A percentile compares a stretch with the other conserved stretches of the same genome.
These are phyloP conservation scores for Spodoptera littoralis DNA, from an alignment of 2,888 invertebrate genomes.

Conservation along the genomic window DNA sequence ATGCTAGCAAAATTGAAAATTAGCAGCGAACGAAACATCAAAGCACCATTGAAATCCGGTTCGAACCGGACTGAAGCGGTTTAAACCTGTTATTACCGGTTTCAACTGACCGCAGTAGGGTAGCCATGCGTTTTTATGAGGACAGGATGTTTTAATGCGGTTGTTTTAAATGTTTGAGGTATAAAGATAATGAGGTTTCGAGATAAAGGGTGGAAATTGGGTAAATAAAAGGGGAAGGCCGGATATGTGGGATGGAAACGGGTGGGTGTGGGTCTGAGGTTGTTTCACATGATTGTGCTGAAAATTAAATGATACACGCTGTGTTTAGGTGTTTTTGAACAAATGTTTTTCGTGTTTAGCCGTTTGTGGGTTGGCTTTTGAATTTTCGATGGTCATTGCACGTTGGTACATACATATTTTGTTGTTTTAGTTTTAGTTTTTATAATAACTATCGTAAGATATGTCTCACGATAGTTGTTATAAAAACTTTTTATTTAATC, in stretches of 20 bases:
- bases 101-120: conserved; percentile 62
- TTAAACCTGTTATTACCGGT: conserved; percentile 69
- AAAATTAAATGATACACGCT: conserved; percentile 22
- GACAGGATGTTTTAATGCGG: conserved; percentile 51
- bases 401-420: not conserved
- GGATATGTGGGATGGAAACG: conserved; percentile 19
- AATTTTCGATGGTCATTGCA: conserved; percentile 15
- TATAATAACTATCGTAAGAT: too few relatives aligned
- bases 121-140: conserved; percentile 65
- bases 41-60: conserved; percentile 63
- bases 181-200: conserved; percentile 50
- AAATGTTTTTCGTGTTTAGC: not conserved
- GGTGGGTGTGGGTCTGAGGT: conserved; percentile 6
- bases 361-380: not conserved
- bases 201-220: conserved; percentile 46
- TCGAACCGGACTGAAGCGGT: conserved; percentile 53
- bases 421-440: not conserved
- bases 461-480: too few relatives aligned
- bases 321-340: not conserved
- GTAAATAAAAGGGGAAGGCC: conserved; percentile 48
- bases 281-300: conserved; percentile 23
- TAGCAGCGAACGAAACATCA: conserved; percentile 60
- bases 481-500: too few relatives aligned
- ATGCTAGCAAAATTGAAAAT: conserved; percentile 62
- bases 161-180: conserved; percentile 54